Conservation (phyloP, 2,113 vertebrate species). For the Mormoops blainvillei region DNA sequence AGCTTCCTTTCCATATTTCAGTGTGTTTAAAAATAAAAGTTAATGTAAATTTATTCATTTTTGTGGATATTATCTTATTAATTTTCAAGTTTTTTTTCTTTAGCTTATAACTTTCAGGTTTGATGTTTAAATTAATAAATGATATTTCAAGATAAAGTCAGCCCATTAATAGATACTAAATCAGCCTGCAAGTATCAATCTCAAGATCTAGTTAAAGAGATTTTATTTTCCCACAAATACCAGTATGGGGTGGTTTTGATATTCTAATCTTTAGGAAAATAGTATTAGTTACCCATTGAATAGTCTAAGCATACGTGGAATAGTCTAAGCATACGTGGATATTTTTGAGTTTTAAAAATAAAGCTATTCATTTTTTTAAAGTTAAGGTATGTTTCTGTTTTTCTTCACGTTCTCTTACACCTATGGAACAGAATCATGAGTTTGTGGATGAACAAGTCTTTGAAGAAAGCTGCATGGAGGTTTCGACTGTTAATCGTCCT, state of each 20-base stretch:
- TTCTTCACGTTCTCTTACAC: constrained; percentile 12
- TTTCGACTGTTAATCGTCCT: constrained; percentile 85
- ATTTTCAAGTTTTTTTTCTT: not conserved
- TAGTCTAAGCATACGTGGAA: not conserved
- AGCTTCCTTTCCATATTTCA: not conserved
- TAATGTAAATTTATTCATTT: not conserved
- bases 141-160: constrained; percentile 9
- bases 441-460: constrained; percentile 94
- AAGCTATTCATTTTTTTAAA: not conserved
- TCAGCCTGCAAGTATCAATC: not conserved
- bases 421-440: constrained; percentile 88
- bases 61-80: not conserved
- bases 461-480: constrained; percentile 89
- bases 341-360: not conserved
- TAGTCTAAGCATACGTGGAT: not conserved
- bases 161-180: not conserved
- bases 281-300: not conserved
- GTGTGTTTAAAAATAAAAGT: not conserved
- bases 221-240: not conserved
- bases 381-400: not conserved
- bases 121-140: not conserved
- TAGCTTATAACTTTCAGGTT: not conserved
- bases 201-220: not conserved
- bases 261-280: not conserved
- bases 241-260: not conserved